A percentile compares a stretch with the other conserved stretches of the same genome.
These are phyloP conservation scores for Nothocercus nigrocapillus DNA, from an alignment of 2,113 vertebrate genomes.

Conservation along the genomic window DNA sequence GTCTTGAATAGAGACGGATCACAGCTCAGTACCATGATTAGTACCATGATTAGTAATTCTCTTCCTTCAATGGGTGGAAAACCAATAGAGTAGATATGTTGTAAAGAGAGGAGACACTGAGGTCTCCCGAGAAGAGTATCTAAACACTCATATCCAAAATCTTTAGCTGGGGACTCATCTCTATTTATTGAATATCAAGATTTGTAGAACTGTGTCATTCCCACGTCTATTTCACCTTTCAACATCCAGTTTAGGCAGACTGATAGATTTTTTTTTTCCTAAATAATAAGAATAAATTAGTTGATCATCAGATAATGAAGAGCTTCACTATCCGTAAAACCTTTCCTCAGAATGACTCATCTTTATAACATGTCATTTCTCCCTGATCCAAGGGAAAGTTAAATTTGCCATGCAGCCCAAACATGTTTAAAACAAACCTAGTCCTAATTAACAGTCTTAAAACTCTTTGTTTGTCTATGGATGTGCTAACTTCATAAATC, in stretches of 20 bases:
- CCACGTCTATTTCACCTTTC: neutral
- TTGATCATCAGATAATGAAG: neutral
- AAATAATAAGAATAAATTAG: neutral
- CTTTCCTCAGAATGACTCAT: neutral
- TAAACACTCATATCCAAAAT: neutral
- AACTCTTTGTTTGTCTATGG: neutral
- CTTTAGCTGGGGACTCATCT: neutral
- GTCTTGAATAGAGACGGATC: neutral
- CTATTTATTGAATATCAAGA: neutral
- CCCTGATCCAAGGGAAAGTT: neutral
- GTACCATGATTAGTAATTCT: neutral
- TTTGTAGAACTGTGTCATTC: neutral
- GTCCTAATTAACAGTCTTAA: neutral
- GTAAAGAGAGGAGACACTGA: neutral
- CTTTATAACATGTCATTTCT: neutral
- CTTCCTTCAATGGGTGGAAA: neutral
- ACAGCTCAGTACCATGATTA: neutral
- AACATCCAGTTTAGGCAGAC: neutral
- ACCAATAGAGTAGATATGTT: neutral
- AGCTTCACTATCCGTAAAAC: neutral
- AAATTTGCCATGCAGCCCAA: neutral
- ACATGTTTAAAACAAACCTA: neutral
- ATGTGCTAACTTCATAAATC: neutral
- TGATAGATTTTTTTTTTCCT: neutral
- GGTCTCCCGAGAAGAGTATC: neutral